Percentiles rank a stretch among this genome's conserved stretches.
Evolutionary conservation across 2,797 vertebrate genomes (phyloP).

Genomic region (Pygocentrus nattereri): DNA sequence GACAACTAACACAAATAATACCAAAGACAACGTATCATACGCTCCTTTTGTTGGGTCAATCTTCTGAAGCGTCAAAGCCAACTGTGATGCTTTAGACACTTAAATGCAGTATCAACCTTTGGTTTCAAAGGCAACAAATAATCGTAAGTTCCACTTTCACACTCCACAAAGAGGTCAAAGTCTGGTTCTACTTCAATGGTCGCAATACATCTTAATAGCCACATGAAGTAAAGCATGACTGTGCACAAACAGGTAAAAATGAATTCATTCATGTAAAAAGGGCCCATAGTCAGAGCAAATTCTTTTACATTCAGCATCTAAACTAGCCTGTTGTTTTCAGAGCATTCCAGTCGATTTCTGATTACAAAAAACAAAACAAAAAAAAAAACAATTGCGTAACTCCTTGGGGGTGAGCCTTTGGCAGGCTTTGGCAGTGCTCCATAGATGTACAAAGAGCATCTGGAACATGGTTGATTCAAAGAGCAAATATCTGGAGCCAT

Average conservation of each 20-base stretch:
- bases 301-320: background rate
- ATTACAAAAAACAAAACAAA: background rate
- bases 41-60: background rate
- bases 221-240: background rate
- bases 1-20: background rate
- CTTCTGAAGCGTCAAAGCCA: background rate
- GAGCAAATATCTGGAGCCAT: constrained; percentile 5
- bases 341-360: background rate
- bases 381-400: background rate
- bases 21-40: background rate
- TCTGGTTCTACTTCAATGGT: constrained; percentile 19
- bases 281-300: background rate
- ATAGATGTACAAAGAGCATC: background rate
- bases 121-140: constrained; percentile 43
- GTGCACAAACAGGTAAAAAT: background rate
- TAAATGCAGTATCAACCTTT: constrained; percentile 57
- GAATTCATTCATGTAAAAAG: background rate
- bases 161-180: constrained; percentile 29
- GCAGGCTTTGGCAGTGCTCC: background rate
- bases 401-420: background rate
- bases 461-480: background rate
- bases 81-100: background rate
- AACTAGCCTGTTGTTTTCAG: background rate
- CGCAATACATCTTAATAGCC: constrained; percentile 15
- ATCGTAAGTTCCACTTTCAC: background rate